Conservation (phyloP, 2,888 invertebrate genomes). For the Drosophila paramelanica region DNA sequence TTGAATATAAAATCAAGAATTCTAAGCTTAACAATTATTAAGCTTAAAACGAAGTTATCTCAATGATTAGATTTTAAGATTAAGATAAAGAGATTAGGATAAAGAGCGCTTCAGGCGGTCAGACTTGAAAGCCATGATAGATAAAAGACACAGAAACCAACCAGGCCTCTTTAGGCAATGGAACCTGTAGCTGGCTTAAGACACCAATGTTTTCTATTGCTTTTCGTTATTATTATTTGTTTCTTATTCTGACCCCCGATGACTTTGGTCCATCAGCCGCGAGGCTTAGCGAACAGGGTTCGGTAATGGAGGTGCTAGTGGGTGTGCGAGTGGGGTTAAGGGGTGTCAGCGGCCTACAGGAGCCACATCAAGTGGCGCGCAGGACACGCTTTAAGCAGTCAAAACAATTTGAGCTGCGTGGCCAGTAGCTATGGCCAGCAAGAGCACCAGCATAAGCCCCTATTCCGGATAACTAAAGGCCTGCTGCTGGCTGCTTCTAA, state of each 20-base stretch:
- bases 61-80: no score
- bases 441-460: constrained; percentile 20
- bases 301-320: no score
- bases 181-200: constrained; percentile 22
- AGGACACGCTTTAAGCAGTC: constrained; percentile 46
- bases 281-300: constrained; percentile 2
- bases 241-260: constrained; percentile 1
- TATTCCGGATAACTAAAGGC: constrained; percentile 11
- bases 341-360: constrained; percentile 4
- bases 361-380: constrained; percentile 39
- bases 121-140: neutral
- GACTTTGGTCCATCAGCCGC: constrained; percentile 19
- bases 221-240: constrained; percentile 9
- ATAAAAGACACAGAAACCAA: neutral
- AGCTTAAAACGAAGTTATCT: no score
- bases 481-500: neutral
- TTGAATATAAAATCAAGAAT: no score
- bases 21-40: no score
- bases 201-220: constrained; percentile 19
- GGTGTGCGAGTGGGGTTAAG: neutral
- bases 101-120: no score
- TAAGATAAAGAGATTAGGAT: no score
- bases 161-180: constrained; percentile 1
- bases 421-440: constrained; percentile 40
- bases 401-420: constrained; percentile 46